These are phyloP conservation scores for Drosophila paramelanica DNA, from an alignment of 2,888 invertebrate species.

Conservation along the genomic window DNA sequence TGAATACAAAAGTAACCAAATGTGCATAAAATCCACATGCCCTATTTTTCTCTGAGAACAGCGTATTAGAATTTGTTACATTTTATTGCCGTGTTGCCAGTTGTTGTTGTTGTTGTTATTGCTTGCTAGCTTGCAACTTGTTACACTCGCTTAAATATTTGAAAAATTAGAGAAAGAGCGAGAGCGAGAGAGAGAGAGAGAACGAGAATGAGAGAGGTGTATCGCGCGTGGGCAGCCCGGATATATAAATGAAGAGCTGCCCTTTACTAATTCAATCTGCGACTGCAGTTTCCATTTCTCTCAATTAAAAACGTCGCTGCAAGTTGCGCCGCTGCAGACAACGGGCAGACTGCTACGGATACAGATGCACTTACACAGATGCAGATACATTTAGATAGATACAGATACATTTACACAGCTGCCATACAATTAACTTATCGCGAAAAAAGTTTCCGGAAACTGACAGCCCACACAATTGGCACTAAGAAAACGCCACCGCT, in stretches of 20 bases:
- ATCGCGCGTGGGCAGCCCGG: slow-evolving; percentile 59
- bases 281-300: slow-evolving; percentile 60
- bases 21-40: neutral
- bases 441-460: slow-evolving; percentile 76
- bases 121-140: slow-evolving; percentile 46
- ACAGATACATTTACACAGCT: slow-evolving; percentile 12
- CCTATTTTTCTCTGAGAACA: neutral
- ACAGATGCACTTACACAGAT: slow-evolving; percentile 9
- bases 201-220: neutral
- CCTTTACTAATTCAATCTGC: slow-evolving; percentile 71
- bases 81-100: slow-evolving; percentile 21
- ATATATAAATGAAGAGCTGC: slow-evolving; percentile 72
- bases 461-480: slow-evolving; percentile 71
- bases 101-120: neutral
- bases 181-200: neutral
- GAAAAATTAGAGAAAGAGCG: neutral
- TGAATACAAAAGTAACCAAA: no score
- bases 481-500: slow-evolving; percentile 36
- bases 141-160: slow-evolving; percentile 27
- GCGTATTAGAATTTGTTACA: slow-evolving; percentile 38
- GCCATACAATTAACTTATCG: slow-evolving; percentile 78
- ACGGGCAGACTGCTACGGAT: slow-evolving; percentile 27
- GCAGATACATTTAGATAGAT: slow-evolving; percentile 1
- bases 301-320: slow-evolving; percentile 65
- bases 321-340: slow-evolving; percentile 36